phyloP scores from a whole-genome alignment of 2,888 invertebrate genomes.

The Sthenelais limicola region DNA sequence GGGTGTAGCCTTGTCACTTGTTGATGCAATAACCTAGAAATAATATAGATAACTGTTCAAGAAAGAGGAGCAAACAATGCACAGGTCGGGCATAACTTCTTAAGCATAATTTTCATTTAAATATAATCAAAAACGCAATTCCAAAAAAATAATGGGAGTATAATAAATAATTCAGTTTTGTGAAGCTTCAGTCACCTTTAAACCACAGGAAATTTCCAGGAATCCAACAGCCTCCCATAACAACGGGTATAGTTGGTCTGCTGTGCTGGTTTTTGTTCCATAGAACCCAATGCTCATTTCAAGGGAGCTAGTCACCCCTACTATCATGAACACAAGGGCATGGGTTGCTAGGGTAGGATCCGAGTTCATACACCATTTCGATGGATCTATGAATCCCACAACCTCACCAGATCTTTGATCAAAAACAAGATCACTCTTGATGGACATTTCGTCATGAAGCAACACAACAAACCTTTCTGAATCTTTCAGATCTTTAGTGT shows the following conservation, averaged over 20 bases:
- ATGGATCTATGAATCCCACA: conserved; percentile 2
- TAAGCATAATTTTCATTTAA: too few species aligned
- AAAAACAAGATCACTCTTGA: conserved; percentile 32
- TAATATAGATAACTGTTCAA: too few species aligned
- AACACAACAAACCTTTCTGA: conserved; percentile 25
- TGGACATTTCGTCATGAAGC: conserved; percentile 35
- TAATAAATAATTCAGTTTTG: too few species aligned
- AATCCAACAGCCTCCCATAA: conserved; percentile 37
- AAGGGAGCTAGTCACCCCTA: conserved; percentile 24
- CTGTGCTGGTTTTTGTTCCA: conserved; percentile 25
- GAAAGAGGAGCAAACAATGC: too few species aligned
- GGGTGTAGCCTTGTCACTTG: conserved; percentile 40
- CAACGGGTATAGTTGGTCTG: conserved; percentile 34
- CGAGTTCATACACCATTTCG: background rate
- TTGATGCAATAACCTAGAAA: conserved; percentile 36
- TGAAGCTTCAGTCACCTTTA: conserved; percentile 37
- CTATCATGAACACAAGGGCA: conserved; percentile 35
- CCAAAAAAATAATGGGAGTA: too few species aligned
- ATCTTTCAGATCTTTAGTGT: background rate
- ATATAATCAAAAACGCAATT: too few species aligned
- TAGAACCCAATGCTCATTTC: conserved; percentile 33
- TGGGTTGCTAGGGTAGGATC: conserved; percentile 30
- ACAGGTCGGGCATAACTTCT: too few species aligned
- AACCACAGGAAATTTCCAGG: conserved; percentile 14
- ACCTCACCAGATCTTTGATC: background rate